A percentile compares a stretch with the other conserved stretches of the same genome.
Evolutionary conservation across 2,113 vertebrate species (phyloP).

Genomic region (Hyperopisus bebe): DNA sequence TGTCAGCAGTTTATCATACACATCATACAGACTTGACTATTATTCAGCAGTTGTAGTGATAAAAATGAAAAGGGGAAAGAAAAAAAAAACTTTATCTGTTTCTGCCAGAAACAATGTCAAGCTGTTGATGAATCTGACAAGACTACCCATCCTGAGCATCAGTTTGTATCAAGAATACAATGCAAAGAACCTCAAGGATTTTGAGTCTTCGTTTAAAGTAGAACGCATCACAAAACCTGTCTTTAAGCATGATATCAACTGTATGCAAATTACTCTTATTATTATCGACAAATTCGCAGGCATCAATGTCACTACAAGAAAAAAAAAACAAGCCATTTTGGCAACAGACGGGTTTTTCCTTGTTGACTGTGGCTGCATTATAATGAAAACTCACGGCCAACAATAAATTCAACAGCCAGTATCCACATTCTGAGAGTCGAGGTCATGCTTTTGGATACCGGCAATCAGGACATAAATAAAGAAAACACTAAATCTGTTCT

Average conservation of each 20-base stretch:
- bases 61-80: background rate
- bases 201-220: background rate
- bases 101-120: constrained; percentile 1
- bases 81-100: background rate
- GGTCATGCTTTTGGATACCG: background rate
- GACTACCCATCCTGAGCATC: background rate
- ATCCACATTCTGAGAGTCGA: background rate
- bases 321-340: background rate
- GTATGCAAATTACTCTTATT: background rate
- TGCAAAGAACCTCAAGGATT: background rate
- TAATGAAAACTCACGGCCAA: background rate
- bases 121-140: background rate
- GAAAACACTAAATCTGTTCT: background rate
- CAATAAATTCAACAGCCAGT: background rate
- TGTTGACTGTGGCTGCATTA: background rate
- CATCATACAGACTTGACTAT: background rate
- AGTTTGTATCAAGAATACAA: background rate
- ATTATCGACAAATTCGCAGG: background rate
- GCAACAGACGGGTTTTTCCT: background rate
- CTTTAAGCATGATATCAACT: background rate
- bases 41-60: background rate
- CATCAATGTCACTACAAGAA: background rate
- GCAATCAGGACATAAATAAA: background rate
- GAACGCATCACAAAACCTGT: background rate
- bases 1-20: background rate